phyloP scores from a whole-genome alignment of 2,797 vertebrate genomes.

The Remorina albescens region DNA sequence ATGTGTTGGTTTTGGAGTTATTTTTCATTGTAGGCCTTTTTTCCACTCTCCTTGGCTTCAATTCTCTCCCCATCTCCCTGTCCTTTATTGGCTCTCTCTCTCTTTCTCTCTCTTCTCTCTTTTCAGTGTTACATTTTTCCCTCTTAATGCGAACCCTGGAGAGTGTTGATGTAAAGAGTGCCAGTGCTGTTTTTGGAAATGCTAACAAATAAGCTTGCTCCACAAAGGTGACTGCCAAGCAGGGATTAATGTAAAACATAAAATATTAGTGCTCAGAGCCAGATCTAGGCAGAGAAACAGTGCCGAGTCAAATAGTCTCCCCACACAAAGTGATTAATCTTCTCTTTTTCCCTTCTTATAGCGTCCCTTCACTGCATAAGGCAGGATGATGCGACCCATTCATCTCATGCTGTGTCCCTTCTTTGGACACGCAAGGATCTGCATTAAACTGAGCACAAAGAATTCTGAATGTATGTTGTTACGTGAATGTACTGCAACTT shows the following conservation, averaged over 20 bases:
- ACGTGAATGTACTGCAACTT: not conserved
- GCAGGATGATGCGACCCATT: constrained; percentile 40
- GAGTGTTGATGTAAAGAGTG: constrained; percentile 63
- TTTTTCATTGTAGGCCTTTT: constrained; percentile 78
- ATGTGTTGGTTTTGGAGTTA: constrained; percentile 77
- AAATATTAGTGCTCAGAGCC: constrained; percentile 54
- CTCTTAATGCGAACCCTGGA: constrained; percentile 61
- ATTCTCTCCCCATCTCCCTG: constrained; percentile 28
- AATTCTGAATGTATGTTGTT: not conserved
- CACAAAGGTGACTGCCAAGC: constrained; percentile 67
- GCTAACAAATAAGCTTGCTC: constrained; percentile 65
- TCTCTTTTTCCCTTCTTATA: constrained; percentile 39
- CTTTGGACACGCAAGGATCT: constrained; percentile 4
- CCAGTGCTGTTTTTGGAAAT: constrained; percentile 68
- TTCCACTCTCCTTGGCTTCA: constrained; percentile 50
- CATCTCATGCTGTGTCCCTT: constrained; percentile 9
- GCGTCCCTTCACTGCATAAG: constrained; percentile 34
- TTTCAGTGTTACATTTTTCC: constrained; percentile 50
- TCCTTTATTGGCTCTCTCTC: not conserved
- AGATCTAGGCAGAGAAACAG: constrained; percentile 44
- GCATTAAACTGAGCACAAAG: constrained; percentile 16
- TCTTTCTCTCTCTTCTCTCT: constrained; percentile 22
- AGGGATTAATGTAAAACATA: constrained; percentile 69
- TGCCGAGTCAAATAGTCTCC: constrained; percentile 43
- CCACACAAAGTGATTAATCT: constrained; percentile 48